These are phyloP conservation scores for Junonia oenone DNA, from an alignment of 2,888 invertebrate genomes.

Conservation along the genomic window DNA sequence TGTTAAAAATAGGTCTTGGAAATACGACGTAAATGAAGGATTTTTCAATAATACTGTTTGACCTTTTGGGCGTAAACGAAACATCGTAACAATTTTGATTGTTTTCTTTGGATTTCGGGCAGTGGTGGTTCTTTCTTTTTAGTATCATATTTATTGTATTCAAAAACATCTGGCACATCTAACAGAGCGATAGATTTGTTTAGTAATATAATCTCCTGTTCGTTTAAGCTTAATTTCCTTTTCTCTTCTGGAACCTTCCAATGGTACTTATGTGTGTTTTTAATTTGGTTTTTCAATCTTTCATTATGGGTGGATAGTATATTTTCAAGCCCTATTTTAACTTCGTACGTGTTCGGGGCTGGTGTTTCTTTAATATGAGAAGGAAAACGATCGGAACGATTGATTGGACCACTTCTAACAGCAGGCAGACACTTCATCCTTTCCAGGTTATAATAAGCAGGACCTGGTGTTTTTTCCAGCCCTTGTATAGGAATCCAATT, in stretches of 20 bases:
- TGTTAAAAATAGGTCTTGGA: no score
- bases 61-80: slow-evolving; percentile 32
- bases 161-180: slow-evolving; percentile 32
- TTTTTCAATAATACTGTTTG: slow-evolving; percentile 6
- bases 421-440: slow-evolving; percentile 48
- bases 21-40: neutral
- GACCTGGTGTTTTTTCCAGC: slow-evolving; percentile 49
- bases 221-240: slow-evolving; percentile 36
- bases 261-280: slow-evolving; percentile 40
- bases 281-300: slow-evolving; percentile 47
- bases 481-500: slow-evolving; percentile 52
- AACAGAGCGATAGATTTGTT: slow-evolving; percentile 48
- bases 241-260: slow-evolving; percentile 40
- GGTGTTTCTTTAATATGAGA: slow-evolving; percentile 35
- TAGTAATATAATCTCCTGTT: slow-evolving; percentile 44
- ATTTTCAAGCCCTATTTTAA: slow-evolving; percentile 49
- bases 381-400: slow-evolving; percentile 46
- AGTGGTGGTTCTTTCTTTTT: neutral
- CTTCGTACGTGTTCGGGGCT: slow-evolving; percentile 52
- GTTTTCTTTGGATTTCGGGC: slow-evolving; percentile 4
- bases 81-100: slow-evolving; percentile 39
- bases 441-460: slow-evolving; percentile 46
- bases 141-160: slow-evolving; percentile 8
- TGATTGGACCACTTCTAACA: slow-evolving; percentile 49
- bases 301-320: slow-evolving; percentile 54